Evolutionary conservation across 2,797 vertebrate species (phyloP), one percentile per base, ranked within the genome.

Genomic region (Rhinatrema bivittatum): DNA sequence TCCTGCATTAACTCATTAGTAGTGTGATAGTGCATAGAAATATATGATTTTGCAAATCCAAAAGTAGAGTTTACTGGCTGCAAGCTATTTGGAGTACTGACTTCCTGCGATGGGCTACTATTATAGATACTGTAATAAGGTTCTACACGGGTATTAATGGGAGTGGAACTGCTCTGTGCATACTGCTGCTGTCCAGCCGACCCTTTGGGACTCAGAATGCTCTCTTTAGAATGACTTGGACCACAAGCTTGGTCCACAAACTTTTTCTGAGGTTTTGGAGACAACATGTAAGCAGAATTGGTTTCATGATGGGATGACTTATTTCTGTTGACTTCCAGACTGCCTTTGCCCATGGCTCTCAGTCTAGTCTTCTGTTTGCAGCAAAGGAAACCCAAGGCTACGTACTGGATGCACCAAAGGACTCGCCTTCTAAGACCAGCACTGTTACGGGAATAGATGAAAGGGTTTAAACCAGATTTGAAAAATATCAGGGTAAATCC

Each of bases 291-390:
- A 0, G 93, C 96, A 0, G 94, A 98, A 71, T 98, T 99, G 50
- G 93, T 97, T 65, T 98, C 95, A 0, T 97, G 93, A 61, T 98
- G 95, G 8, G 96, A 98, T 1, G 95, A 97, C 53, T 98, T 98
- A 73, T 98, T 97, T 56, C 93, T 88, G 68, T 98, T 97, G 65
- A 86, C 85, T 50, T 98, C 92, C 5, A 97, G 74, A 75, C 82
- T 93, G 29, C 93, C 96, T 50, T 91, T 94, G 5, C 95, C 96
- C 79, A 99, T 54, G 3, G 90, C 93, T 4, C 83, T 90, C 31
- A 98, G 81, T 11, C 91, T 85, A 1, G 95, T 98, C 79, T 94
- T 95, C 46, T 93, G 90, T 66, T 85, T 87, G 72, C 84, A 96
- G 75, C 87, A 97, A 24, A 87, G 69, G 36, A 91, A 84, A 11